A percentile compares a stretch with the other conserved stretches of the same genome.
Conservation (phyloP, 2,113 vertebrate genomes). For the Eulemur rufifrons region DNA sequence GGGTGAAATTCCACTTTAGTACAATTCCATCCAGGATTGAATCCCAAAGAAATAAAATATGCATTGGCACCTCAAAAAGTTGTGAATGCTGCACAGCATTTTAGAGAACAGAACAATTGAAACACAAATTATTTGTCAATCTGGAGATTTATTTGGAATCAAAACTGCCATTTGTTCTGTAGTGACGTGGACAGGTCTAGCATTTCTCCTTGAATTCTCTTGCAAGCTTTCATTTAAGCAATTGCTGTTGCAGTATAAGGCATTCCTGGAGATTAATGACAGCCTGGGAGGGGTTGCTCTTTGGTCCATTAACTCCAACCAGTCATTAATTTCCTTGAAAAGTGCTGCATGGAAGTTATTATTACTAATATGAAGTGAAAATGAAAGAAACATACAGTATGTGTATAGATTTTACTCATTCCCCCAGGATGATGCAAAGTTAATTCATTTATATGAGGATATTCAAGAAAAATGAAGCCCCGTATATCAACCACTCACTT, state of each 20-base stretch:
- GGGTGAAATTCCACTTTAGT: neutral
- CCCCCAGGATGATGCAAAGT: slow-evolving; percentile 15
- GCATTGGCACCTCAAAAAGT: neutral
- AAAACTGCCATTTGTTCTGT: slow-evolving; percentile 70
- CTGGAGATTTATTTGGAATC: slow-evolving; percentile 66
- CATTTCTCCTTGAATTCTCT: slow-evolving; percentile 58
- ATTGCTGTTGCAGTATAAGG: slow-evolving; percentile 3
- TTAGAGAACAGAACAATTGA: slow-evolving; percentile 58
- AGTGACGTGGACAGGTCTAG: slow-evolving; percentile 37
- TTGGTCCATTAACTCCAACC: slow-evolving; percentile 68
- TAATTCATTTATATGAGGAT: slow-evolving; percentile 1
- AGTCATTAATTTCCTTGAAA: slow-evolving; percentile 73
- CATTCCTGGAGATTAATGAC: slow-evolving; percentile 70
- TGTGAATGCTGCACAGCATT: slow-evolving; percentile 45
- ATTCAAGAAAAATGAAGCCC: slow-evolving; percentile 13
- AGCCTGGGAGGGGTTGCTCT: slow-evolving; percentile 61
- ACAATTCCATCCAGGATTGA: neutral
- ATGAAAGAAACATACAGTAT: slow-evolving; percentile 58
- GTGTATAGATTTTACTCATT: slow-evolving; percentile 9
- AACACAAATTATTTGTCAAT: slow-evolving; percentile 66
- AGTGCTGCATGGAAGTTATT: slow-evolving; percentile 54
- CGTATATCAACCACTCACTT: neutral
- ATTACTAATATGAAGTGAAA: slow-evolving; percentile 69
- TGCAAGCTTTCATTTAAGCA: slow-evolving; percentile 64
- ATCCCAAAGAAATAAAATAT: slow-evolving; percentile 54